Base-by-base conservation (phyloP, 92 coral and sea anemone genomes). In the Phymanthus crucifer region DNA sequence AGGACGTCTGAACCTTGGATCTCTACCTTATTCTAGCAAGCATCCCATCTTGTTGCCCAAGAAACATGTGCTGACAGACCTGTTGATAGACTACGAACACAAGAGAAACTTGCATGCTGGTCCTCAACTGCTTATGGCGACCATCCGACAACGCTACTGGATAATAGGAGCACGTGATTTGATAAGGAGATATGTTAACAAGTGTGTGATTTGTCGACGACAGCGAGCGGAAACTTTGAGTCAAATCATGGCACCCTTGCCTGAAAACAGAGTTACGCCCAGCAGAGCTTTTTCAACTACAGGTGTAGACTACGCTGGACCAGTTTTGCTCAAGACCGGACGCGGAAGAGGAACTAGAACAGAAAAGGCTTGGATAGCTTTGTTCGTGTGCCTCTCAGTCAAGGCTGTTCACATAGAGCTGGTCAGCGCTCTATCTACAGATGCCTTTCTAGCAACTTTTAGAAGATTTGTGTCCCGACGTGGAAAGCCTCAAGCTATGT, bases 391-490 rank as follows among this genome's bases (percentile, higher is more conserved):
- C 31, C 77, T 90, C 57, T 83, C 70, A 66, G 76, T 73, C 2
- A 77, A 90, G 81, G 77, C 88, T 38, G 79, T 78, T 64, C 88
- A 90, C 74, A 68, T 90, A 66, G 90, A 90, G 34, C 72, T 84
- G 24, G 81, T 87, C n/a, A 71, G 81, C 3, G 77, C 78, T 34
- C 81, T 89, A n/a, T 75, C 87, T 16, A 77, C 90, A 29, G 85
- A 86, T 86, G 85, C 93, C 0, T 89, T 86, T 54, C 58, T 90
- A 36, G 87, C 89, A 18, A 85, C 93, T 38, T 78, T 84, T 38
- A 70, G 87, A n/a, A 80, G 90, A 24, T 84, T 83, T 45, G 77
- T 88, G 21, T 40, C 88, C 9, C 56, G 85, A 84, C 32, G 89
- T 23, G 89, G 92, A 76, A 89, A 80, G 54, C 92, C 92, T 32